A percentile compares a stretch with the other conserved stretches of the same genome.
phyloP scores from a whole-genome alignment of 1,140 invertebrate species.

The Cydia amplana region DNA sequence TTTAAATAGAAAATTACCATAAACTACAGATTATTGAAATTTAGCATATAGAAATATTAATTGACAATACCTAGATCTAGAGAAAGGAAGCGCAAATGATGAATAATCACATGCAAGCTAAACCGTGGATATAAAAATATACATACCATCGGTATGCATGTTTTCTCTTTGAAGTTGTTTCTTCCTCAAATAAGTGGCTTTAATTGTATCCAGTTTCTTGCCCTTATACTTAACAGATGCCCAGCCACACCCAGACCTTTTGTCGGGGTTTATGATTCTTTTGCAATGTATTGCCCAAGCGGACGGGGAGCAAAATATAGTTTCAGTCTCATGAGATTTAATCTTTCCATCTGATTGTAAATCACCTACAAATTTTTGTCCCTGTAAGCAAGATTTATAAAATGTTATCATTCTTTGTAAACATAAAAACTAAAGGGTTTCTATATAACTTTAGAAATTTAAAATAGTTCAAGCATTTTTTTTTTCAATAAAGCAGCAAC shows the following conservation, averaged over 20 bases:
- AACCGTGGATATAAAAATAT: too few species aligned
- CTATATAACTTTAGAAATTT: not conserved
- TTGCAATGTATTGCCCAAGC: conserved; percentile 96
- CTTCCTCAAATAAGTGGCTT: conserved; percentile 90
- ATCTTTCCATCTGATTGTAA: conserved; percentile 92
- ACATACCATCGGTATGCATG: conserved; percentile 71
- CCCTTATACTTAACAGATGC: conserved; percentile 91
- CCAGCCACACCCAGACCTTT: conserved; percentile 95
- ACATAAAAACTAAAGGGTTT: not conserved
- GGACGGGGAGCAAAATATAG: conserved; percentile 93
- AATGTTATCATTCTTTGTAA: not conserved
- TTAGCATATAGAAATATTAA: too few species aligned
- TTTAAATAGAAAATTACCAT: too few species aligned
- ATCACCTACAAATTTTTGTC: conserved; percentile 94
- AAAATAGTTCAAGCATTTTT: too few species aligned
- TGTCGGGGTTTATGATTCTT: conserved; percentile 93
- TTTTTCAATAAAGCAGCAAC: too few species aligned
- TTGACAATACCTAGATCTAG: too few species aligned
- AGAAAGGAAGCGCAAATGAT: too few species aligned
- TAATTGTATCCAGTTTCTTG: conserved; percentile 92
- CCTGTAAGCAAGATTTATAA: conserved; percentile 78
- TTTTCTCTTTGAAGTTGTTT: conserved; percentile 82
- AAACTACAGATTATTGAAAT: too few species aligned
- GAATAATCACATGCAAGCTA: too few species aligned
- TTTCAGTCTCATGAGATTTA: conserved; percentile 91